phyloP scores from a whole-genome alignment of 2,888 invertebrate species.

The Orchesella flavescens region DNA sequence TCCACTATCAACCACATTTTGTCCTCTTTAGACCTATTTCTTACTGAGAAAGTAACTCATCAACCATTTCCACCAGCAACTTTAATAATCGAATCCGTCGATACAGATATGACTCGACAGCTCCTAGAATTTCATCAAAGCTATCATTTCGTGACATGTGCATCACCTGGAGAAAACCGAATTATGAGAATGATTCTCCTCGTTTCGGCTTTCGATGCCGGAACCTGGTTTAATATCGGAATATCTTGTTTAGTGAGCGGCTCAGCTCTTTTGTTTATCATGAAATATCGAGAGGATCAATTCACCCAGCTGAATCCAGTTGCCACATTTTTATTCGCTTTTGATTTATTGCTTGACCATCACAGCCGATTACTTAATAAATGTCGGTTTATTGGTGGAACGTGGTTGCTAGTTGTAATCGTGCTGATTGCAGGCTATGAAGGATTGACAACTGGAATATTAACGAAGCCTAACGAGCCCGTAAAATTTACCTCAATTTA shows the following conservation, averaged over 20 bases:
- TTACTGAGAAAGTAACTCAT: not conserved
- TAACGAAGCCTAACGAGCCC: not conserved
- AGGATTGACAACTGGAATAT: not conserved
- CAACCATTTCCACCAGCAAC: not conserved
- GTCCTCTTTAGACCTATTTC: no score
- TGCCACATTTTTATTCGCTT: not conserved
- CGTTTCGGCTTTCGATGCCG: not conserved
- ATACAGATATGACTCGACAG: no score
- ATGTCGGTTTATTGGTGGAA: not conserved
- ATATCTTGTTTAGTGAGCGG: not conserved
- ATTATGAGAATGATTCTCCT: not conserved
- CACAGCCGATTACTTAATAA: not conserved
- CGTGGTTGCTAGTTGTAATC: not conserved
- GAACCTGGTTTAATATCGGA: not conserved
- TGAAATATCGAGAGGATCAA: not conserved
- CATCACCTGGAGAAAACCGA: no score
- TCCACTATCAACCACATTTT: not conserved
- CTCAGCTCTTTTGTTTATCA: not conserved
- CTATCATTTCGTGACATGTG: no score
- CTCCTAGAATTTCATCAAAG: no score
- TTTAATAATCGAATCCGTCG: no score
- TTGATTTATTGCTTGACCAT: not conserved
- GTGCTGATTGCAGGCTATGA: not conserved
- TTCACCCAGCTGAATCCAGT: not conserved
- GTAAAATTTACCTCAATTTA: not conserved